phyloP scores from a whole-genome alignment of 2,888 invertebrate genomes.

The Pollenia griseotomentosa region DNA sequence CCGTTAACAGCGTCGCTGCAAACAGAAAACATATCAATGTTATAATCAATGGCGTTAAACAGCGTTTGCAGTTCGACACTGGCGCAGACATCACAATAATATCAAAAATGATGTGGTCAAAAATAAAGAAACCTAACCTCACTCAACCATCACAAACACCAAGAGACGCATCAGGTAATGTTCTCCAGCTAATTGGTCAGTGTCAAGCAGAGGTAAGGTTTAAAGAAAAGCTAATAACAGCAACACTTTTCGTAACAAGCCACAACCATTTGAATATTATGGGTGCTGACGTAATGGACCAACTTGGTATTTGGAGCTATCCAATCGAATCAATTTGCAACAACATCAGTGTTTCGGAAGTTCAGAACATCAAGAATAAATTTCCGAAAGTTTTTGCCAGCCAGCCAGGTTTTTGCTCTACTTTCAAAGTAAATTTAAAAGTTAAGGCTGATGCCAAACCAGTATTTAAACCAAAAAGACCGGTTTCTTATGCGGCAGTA shows the following conservation, averaged over 20 bases:
- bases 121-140: constrained; percentile 43
- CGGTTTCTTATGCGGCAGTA: constrained; percentile 71
- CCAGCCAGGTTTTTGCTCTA: constrained; percentile 30
- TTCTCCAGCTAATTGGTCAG: constrained; percentile 33
- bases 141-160: constrained; percentile 16
- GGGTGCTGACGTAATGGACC: constrained; percentile 37
- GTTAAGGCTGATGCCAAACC: constrained; percentile 48
- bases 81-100: constrained; percentile 60
- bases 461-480: constrained; percentile 62
- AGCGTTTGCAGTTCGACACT: constrained; percentile 51
- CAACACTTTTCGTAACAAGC: constrained; percentile 15
- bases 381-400: constrained; percentile 18
- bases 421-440: constrained; percentile 41
- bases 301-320: constrained; percentile 25
- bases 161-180: constrained; percentile 39
- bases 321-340: constrained; percentile 32
- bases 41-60: constrained; percentile 28
- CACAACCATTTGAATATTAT: constrained; percentile 3
- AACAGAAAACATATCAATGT: constrained; percentile 22
- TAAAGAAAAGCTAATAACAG: constrained; percentile 18
- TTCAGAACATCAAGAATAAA: constrained; percentile 28
- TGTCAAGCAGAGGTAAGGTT: constrained; percentile 9
- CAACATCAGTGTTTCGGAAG: constrained; percentile 17
- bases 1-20: constrained; percentile 25
- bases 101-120: constrained; percentile 46